Conservation (phyloP, 1,140 invertebrate genomes). For the Radopholus similis region DNA sequence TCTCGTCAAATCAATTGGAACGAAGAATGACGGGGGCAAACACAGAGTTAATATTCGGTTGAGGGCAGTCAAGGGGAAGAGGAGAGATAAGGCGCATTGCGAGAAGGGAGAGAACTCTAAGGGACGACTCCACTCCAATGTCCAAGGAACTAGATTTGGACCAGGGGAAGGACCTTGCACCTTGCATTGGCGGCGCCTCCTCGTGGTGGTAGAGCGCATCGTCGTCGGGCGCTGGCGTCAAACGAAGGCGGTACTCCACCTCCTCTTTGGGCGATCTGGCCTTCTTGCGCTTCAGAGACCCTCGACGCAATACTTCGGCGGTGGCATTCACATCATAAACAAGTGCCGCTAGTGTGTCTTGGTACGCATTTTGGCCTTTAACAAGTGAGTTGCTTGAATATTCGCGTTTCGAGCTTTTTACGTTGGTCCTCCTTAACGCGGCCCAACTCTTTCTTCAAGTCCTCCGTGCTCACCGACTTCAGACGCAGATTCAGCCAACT, state of each 20-base stretch:
- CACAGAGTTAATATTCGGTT: no score
- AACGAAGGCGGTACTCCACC: slow-evolving; percentile 53
- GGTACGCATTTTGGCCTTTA: slow-evolving; percentile 52
- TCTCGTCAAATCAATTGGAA: no score
- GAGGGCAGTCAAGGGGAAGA: no score
- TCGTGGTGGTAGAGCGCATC: slow-evolving; percentile 42
- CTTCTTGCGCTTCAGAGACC: slow-evolving; percentile 49
- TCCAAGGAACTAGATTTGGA: no score
- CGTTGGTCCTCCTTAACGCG: slow-evolving; percentile 53
- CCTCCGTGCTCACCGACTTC: slow-evolving; percentile 56
- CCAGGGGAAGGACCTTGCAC: no score
- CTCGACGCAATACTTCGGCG: slow-evolving; percentile 55
- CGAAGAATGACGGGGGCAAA: no score
- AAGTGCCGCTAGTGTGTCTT: slow-evolving; percentile 56
- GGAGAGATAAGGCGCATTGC: no score
- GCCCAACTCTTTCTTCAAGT: slow-evolving; percentile 55
- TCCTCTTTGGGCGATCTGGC: slow-evolving; percentile 42
- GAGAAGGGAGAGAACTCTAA: no score
- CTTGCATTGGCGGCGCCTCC: slow-evolving; percentile 25
- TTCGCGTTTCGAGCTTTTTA: slow-evolving; percentile 9
- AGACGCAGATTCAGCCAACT: slow-evolving; percentile 54
- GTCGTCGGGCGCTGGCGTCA: slow-evolving; percentile 56
- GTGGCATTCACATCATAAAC: slow-evolving; percentile 61
- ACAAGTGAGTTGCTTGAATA: not conserved
- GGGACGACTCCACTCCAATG: no score